phyloP scores from a whole-genome alignment of 2,113 vertebrate species.

The Tympanuchus pallidicinctus region DNA sequence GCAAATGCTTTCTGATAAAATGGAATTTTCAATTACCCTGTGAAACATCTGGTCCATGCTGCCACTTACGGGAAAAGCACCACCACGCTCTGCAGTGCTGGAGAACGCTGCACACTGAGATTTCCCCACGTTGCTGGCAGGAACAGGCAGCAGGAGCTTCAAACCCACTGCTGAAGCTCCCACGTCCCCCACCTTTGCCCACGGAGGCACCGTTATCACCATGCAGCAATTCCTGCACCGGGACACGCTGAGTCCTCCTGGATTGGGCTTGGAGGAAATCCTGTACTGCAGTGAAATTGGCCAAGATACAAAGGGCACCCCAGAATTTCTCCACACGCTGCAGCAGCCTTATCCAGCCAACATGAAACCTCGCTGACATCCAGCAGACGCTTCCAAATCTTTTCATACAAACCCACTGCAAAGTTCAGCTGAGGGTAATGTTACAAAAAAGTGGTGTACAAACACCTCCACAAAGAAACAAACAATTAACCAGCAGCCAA shows the following conservation, averaged over 20 bases:
- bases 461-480: conserved; percentile 62
- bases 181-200: accelerated
- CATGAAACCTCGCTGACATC: not conserved
- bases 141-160: not conserved
- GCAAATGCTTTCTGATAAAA: conserved; percentile 83
- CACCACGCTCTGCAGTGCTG: conserved; percentile 36
- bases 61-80: conserved; percentile 53
- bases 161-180: accelerated
- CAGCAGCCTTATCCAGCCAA: conserved; percentile 6
- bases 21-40: conserved; percentile 83
- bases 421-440: conserved; percentile 10
- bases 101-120: conserved; percentile 60
- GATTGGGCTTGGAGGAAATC: not conserved
- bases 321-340: not conserved
- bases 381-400: not conserved
- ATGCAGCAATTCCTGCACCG: accelerated
- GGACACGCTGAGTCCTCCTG: not conserved
- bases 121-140: conserved; percentile 22
- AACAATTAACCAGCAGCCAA: conserved; percentile 11
- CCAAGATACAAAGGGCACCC: not conserved
- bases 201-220: accelerated
- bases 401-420: not conserved
- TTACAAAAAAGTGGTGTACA: not conserved
- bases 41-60: conserved; percentile 76
- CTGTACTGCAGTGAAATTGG: not conserved